Evolutionary conservation across 2,797 vertebrate species (phyloP).

Genomic region (Aulostomus chinensis): DNA sequence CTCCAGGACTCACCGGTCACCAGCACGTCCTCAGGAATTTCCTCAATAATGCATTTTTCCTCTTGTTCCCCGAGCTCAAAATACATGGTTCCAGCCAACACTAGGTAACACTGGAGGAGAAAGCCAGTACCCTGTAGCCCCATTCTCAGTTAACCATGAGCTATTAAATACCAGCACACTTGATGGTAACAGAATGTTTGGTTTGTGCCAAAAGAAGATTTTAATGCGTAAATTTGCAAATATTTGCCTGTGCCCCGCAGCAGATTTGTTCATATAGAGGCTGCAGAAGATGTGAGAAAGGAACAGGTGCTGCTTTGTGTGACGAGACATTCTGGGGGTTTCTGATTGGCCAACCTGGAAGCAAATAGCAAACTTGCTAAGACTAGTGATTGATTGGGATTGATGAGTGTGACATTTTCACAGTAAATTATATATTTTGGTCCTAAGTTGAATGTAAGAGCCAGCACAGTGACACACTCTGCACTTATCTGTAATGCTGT

Average conservation of each 20-base stretch:
- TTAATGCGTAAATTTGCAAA: conserved; percentile 4
- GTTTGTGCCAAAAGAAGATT: background rate
- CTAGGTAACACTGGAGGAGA: conserved; percentile 73
- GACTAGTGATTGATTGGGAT: background rate
- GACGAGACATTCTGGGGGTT: conserved; percentile 45
- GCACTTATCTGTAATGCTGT: too few species aligned
- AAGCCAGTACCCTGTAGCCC: conserved; percentile 54
- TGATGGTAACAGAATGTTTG: conserved; percentile 17
- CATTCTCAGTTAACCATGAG: conserved; percentile 56
- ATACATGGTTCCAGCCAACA: conserved; percentile 82
- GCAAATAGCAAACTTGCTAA: conserved; percentile 41
- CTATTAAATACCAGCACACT: conserved; percentile 20
- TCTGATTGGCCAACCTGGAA: conserved; percentile 51
- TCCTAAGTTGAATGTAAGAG: too few species aligned
- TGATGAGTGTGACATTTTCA: background rate
- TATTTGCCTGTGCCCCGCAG: background rate
- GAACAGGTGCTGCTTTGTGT: conserved; percentile 64
- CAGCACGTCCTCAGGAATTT: conserved; percentile 86
- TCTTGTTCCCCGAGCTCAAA: conserved; percentile 87
- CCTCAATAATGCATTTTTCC: conserved; percentile 92
- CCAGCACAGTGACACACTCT: too few species aligned
- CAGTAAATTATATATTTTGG: too few species aligned
- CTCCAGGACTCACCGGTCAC: conserved; percentile 83
- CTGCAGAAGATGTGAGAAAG: conserved; percentile 59
- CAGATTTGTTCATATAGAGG: background rate